phyloP scores from a whole-genome alignment of 2,888 invertebrate species.

The Heliconius hortense region DNA sequence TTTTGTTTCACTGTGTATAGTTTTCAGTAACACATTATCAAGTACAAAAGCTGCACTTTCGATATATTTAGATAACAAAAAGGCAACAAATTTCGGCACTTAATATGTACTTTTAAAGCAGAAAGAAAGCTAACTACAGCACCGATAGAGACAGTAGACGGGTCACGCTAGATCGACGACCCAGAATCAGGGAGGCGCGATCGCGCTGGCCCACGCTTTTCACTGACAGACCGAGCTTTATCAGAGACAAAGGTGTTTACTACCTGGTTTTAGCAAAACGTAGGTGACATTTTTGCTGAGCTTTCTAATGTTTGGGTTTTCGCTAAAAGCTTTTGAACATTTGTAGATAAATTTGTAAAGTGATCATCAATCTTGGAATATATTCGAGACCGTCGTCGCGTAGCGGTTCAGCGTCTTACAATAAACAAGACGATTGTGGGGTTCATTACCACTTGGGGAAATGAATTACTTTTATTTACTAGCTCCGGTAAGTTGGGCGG shows the following conservation, averaged over 20 bases:
- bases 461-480: too few relatives aligned
- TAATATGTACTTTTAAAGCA: constrained; percentile 19
- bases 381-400: too few relatives aligned
- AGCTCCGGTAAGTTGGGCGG: too few relatives aligned
- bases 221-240: constrained; percentile 24
- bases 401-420: too few relatives aligned
- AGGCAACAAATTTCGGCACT: too few relatives aligned
- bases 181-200: constrained; percentile 56
- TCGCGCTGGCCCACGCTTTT: constrained; percentile 35
- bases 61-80: too few relatives aligned
- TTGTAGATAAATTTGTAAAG: not conserved
- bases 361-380: too few relatives aligned
- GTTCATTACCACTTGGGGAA: too few relatives aligned
- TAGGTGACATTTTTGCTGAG: constrained; percentile 18
- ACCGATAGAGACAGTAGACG: constrained; percentile 59
- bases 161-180: constrained; percentile 72
- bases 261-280: constrained; percentile 28
- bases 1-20: too few relatives aligned
- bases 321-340: not conserved
- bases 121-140: constrained; percentile 50
- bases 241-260: constrained; percentile 34
- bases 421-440: too few relatives aligned
- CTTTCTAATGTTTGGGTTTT: not conserved
- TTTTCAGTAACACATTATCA: too few relatives aligned
- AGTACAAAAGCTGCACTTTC: too few relatives aligned